Evolutionary conservation across 2,797 vertebrate species (phyloP), one percentile per base, ranked within the genome.

Genomic region (Artibeus lituratus): DNA sequence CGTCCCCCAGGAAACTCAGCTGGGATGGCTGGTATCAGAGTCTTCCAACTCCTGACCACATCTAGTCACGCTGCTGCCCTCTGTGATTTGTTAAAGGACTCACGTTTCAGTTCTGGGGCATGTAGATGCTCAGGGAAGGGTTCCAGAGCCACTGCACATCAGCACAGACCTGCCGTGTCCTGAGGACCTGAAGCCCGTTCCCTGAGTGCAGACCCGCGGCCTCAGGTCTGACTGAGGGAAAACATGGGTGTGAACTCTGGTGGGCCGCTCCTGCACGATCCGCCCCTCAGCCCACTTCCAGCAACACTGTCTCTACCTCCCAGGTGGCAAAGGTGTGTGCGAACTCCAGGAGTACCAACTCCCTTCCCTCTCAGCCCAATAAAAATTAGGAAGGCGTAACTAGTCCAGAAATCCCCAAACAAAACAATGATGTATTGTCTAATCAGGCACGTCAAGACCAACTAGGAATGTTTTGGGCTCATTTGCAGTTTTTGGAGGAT

Each of bases 371-470:
- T 84, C 55, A 94, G 76, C 65, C 83, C 86, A 90, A 93, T 65
- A 81, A 88, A 95, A 95, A 96, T 93, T 91, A 96, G 67, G 42
- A 85, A 90, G 72, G 59, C 74, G 65, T 69, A 95, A 59, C 81
- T 93, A 65, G 35, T 57, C 15, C 32, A 62, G 81, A 96, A 94
- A 93, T 96, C 87, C 81, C 93, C 77, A 91, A 90, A 81, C 76
- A 93, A 83, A 97, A 96, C 94, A 90, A 55, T 7, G 37, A 73
- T 49, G 59, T 67, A 21, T 94, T 89, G 44, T 95, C 76, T 95
- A 85, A 94, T 96, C 87, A 85, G 74, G 85, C 82, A 62, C 70
- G 73, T 96, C 87, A 83, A 97, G 95, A 69, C 49, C 72, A 95
- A 89, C 90, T 53, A 93, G 94, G 95, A 95, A 93, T 82, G 80